Base-by-base conservation (phyloP, 2,797 vertebrate genomes). In the Margarornis squamiger region DNA sequence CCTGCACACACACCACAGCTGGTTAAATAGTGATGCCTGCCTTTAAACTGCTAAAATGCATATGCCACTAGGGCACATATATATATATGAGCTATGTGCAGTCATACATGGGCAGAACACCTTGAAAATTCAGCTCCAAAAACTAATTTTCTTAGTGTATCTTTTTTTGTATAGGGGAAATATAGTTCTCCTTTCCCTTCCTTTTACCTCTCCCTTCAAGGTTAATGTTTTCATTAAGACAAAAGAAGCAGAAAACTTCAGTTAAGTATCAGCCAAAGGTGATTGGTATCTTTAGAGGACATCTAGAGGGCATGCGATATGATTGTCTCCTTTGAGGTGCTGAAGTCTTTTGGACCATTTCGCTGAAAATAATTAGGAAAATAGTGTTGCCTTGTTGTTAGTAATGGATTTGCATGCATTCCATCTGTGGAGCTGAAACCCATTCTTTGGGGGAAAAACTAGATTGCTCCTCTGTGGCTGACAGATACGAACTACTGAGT, bases 191-290 rank as follows among this genome's bases (percentile, higher is more conserved):
- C 32, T 96, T 95, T 85, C 52, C 65, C 16, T 88, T 89, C 26
- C 36, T 89, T 87, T 65, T 55, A 38, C 74, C 59, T 66, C 48
- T 90, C 27, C 38, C 74, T 92, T 94, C 83, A 95, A 96, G 92
- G 88, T 96, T 96, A 94, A 79, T 77, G 57, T 74, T 96, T 95
- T 94, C 62, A 30, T 65, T 94, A 92, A 95, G 65, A 90, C 77
- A 88, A 93, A 94, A 92, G 71, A 63, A 91, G 87, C 55, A 92
- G 80, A 95, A 96, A 96, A 80, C 32, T 49, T 90, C 6, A 36
- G 1, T 54, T 92, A 76, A 73, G 32, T 89, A 95, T 68, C 74
- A 83, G 84, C 83, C 92, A 87, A 77, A 65, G 62, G 72, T 86
- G 81, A 89, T 85, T 39, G 66, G 57, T 77, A 88, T 94, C 88